Base-by-base conservation (phyloP, 2,113 vertebrate genomes). In the Labeo rohita region DNA sequence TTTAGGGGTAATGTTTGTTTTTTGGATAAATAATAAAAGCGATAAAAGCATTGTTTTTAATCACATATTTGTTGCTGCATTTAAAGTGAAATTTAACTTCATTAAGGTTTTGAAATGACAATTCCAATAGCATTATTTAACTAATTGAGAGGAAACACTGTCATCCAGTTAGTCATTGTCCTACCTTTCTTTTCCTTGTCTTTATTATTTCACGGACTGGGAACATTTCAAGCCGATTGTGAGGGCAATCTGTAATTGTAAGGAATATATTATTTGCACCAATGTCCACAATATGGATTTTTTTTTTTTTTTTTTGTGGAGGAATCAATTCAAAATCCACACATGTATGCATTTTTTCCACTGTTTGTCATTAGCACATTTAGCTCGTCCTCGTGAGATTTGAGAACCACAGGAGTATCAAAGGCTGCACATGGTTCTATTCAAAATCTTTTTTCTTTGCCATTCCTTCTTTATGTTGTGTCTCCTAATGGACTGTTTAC, bases 251-350 rank as follows among this genome's bases (percentile, higher is more conserved):
- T 28, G 61, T 63, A 63, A 63, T 63, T 28, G 61, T 63, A 63
- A 63, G 61, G n/a, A 63, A 63, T 63, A 63, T 63, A 63, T 63
- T 63, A 63, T 63, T 63, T 63, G 61, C 61, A 63, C 61, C 61
- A 63, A 63, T 63, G 61, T 28, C 61, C 61, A 63, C 61, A 63
- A 63, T 63, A 63, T 63, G 61, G 7, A n/a, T 11, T 4, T n/a
- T 63, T 8, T 28, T 28, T 28, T 28, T 1, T 2, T 63, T 3
- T 61, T 63, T 63, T 63, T 63, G 61, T 28, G 23, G 16, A 59
- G 56, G 56, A 59, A 59, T 59, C 7, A 59, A 59, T 59, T 59
- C 18, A 59, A 16, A 59, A 21, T 59, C n/a, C 23, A 66, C 63
- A 66, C 63, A 34, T 66, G n/a, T 23, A 65, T 65, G 63, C 23